Percentiles rank a stretch among this genome's conserved stretches.
Evolutionary conservation across 2,113 vertebrate species (phyloP).

Genomic region (Hippocampus barbouri): DNA sequence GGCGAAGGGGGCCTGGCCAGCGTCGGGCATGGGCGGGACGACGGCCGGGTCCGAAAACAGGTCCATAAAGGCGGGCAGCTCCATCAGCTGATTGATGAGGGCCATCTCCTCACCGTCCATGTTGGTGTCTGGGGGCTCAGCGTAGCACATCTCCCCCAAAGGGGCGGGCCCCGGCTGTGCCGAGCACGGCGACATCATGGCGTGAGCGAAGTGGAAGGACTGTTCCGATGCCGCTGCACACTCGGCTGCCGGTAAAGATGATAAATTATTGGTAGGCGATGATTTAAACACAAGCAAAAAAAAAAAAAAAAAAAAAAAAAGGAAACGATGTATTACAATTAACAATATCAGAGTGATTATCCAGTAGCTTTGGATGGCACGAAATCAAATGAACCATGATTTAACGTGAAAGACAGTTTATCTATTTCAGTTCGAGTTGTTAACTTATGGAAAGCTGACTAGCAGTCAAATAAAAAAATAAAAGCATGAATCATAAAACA

Average conservation of each 20-base stretch:
- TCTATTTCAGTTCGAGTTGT: too few species aligned
- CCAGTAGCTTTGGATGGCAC: too few species aligned
- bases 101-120: slow-evolving; percentile 10
- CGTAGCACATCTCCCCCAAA: slow-evolving; percentile 33
- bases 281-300: too few species aligned
- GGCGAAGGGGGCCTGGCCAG: slow-evolving; percentile 2
- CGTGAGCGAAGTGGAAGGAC: slow-evolving; percentile 26
- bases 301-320: too few species aligned
- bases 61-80: slow-evolving; percentile 8
- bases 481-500: too few species aligned
- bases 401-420: too few species aligned
- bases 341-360: too few species aligned
- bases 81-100: slow-evolving; percentile 39
- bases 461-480: too few species aligned
- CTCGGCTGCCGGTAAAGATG: slow-evolving; percentile 35
- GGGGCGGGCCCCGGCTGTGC: slow-evolving; percentile 3
- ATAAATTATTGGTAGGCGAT: not conserved
- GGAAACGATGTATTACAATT: too few species aligned
- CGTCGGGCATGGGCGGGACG: slow-evolving; percentile 8
- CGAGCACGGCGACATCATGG: not conserved
- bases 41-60: slow-evolving; percentile 14
- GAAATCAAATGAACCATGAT: too few species aligned
- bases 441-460: too few species aligned
- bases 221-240: slow-evolving; percentile 34
- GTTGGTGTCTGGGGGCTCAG: slow-evolving; percentile 26